A percentile compares a stretch with the other conserved stretches of the same genome.
phyloP scores from a whole-genome alignment of 1,140 invertebrate species.

The Heliconius nattereri region DNA sequence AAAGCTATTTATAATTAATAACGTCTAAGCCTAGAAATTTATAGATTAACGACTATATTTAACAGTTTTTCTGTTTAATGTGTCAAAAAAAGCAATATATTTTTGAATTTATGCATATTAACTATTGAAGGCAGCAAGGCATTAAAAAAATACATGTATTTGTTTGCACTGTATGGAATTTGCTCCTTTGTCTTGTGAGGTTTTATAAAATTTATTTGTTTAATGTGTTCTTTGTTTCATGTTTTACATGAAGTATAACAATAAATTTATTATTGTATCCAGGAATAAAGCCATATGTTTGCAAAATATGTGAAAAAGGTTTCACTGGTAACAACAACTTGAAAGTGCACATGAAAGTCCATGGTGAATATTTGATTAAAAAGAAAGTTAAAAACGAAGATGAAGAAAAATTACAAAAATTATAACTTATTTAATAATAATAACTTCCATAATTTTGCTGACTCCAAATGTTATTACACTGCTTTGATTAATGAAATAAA shows the following conservation, averaged over 20 bases:
- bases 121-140: too few species aligned
- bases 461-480: background rate
- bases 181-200: too few species aligned
- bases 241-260: background rate
- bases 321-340: conserved; percentile 69
- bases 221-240: too few species aligned
- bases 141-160: too few species aligned
- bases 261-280: conserved; percentile 34
- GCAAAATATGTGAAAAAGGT: conserved; percentile 58
- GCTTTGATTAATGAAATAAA: conserved; percentile 16
- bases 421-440: background rate
- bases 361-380: conserved; percentile 62
- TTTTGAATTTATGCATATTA: too few species aligned
- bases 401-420: background rate
- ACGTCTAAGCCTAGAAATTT: too few species aligned
- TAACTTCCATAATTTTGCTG: background rate
- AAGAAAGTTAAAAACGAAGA: conserved; percentile 36
- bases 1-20: too few species aligned
- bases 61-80: too few species aligned
- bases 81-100: too few species aligned
- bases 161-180: too few species aligned
- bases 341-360: conserved; percentile 72
- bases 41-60: too few species aligned
- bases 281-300: conserved; percentile 72
- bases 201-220: too few species aligned